These are phyloP conservation scores for Perdita meconis DNA, from an alignment of 2,888 invertebrate species.

Conservation along the genomic window DNA sequence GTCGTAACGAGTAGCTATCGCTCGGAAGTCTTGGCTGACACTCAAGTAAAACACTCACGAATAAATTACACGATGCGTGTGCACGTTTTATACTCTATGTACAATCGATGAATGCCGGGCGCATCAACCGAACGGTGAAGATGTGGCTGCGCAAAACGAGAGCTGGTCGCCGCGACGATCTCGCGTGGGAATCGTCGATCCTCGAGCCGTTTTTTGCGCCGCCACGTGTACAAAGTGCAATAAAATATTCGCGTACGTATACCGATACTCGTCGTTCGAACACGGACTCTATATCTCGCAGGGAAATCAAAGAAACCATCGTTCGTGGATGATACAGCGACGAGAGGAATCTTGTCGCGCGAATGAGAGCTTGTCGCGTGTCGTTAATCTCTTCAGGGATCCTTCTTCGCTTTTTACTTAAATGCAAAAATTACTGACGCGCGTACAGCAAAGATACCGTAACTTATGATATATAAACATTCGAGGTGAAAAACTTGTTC, in stretches of 20 bases:
- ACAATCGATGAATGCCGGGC: constrained; percentile 39
- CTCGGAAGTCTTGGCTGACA: constrained; percentile 45
- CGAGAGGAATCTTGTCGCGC: constrained; percentile 5
- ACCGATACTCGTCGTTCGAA: constrained; percentile 14
- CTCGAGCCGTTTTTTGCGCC: background rate
- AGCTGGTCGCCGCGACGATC: background rate
- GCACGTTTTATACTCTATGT: constrained; percentile 37
- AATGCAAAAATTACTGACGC: no score
- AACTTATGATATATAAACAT: no score
- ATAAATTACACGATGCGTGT: constrained; percentile 38
- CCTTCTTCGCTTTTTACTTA: no score
- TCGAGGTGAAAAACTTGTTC: no score
- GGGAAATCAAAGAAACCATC: constrained; percentile 20
- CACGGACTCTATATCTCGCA: constrained; percentile 14
- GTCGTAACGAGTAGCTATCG: constrained; percentile 42
- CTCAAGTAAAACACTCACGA: constrained; percentile 31
- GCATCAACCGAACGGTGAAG: constrained; percentile 17
- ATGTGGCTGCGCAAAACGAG: background rate
- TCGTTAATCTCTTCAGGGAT: no score
- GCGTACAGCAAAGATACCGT: no score
- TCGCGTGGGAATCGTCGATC: constrained; percentile 4
- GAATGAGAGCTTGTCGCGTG: background rate
- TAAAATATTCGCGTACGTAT: constrained; percentile 15
- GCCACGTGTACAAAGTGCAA: background rate
- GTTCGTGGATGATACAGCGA: constrained; percentile 7